Base-by-base conservation (phyloP, 2,113 vertebrate species). In the Bettongia penicillata region DNA sequence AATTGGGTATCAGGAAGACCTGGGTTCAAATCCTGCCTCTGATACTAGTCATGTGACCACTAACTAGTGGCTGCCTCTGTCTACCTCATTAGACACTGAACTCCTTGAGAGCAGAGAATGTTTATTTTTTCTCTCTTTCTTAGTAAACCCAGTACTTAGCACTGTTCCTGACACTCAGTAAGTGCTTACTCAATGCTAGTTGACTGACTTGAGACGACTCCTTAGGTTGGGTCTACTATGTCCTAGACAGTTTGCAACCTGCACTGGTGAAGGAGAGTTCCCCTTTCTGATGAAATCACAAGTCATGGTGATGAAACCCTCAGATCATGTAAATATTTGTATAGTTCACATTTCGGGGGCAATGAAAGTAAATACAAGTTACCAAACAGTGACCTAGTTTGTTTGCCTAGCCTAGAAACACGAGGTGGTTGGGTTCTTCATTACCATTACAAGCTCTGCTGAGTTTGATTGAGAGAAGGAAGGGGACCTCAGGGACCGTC, bases 351-450 rank as follows among this genome's bases (percentile, higher is more conserved):
- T 61, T 61, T 37, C 43, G 37, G 5, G 61, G 12, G 68, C 37
- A 77, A 77, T n/a, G 68, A 16, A 77, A 89, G 61, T 53, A 55
- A 93, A 89, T 50, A 28, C 53, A 6, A 26, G 57, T 43, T 89
- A 14, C 90, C 92, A 49, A 25, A 47, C 24, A 16, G 24, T 4
- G 49, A 26, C 11, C 0, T 1, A 0, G 23, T n/a, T 1, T 2
- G 37, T 26, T 50, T 10, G 51, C 90, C 23, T 93, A 91, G 61
- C 91, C 92, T 48, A 0, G 48, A 55, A 61, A 90, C 26, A 16
- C 28, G 0, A 24, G 68, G 37, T 84, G 14, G 37, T 0, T 22
- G 37, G n/a, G 37, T 84, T 43, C 68, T 43, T 37, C 22, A 43
- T 43, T 3, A 84, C n/a, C 68, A 84, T 84, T 22, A 22, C 43